Evolutionary conservation across 2,113 vertebrate species (phyloP).

Genomic region (Amazona vittata): DNA sequence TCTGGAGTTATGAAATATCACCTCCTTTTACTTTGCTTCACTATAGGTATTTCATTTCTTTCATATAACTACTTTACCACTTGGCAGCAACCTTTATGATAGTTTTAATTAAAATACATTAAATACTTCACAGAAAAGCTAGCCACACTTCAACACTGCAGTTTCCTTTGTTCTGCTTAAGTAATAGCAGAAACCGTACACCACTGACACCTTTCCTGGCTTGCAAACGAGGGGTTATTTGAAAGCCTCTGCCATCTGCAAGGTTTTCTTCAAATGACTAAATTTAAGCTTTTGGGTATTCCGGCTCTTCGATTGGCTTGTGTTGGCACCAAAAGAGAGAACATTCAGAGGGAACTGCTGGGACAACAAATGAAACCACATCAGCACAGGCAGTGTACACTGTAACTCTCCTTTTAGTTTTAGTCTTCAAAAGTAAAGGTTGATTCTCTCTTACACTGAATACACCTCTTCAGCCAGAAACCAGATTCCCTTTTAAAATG

Average conservation of each 20-base stretch:
- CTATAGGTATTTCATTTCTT: not conserved
- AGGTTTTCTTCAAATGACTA: fast-evolving
- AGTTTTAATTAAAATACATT: slow-evolving; percentile 22
- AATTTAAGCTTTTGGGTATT: not conserved
- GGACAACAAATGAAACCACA: not conserved
- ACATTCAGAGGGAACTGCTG: not conserved
- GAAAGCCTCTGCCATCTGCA: not conserved
- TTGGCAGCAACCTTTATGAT: not conserved
- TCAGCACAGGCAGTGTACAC: too few species aligned
- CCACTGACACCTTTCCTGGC: not conserved
- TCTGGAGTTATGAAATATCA: not conserved
- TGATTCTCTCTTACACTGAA: not conserved
- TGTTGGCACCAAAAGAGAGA: not conserved
- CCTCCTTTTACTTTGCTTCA: not conserved
- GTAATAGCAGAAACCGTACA: not conserved
- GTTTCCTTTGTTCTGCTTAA: not conserved
- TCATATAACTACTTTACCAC: not conserved
- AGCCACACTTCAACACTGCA: not conserved
- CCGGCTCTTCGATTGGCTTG: not conserved
- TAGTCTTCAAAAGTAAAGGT: not conserved
- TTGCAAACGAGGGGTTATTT: not conserved
- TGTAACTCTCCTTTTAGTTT: not conserved
- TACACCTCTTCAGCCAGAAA: not conserved
- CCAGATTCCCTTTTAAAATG: not conserved
- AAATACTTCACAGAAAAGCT: not conserved